Evolutionary conservation across 2,797 vertebrate species (phyloP).

Genomic region (Prunella strophiata): DNA sequence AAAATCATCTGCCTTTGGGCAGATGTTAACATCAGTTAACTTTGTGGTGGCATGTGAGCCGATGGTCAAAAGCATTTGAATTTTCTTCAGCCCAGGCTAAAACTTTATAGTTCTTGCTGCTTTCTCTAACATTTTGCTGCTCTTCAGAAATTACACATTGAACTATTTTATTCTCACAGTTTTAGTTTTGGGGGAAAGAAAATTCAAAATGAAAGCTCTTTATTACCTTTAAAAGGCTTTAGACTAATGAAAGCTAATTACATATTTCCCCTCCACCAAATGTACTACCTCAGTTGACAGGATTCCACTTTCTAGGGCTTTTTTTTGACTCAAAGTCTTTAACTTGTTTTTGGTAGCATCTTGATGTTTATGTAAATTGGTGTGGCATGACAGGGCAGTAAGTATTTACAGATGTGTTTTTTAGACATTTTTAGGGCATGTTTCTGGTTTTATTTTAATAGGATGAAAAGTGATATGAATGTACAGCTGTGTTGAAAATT

Average conservation of each 20-base stretch:
- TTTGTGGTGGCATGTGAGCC: neutral
- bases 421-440: slow-evolving; percentile 68
- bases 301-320: slow-evolving; percentile 73
- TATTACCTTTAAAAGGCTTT: slow-evolving; percentile 40
- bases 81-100: slow-evolving; percentile 37
- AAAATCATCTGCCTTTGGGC: neutral
- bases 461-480: slow-evolving; percentile 68
- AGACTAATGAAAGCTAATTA: slow-evolving; percentile 22
- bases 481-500: slow-evolving; percentile 65
- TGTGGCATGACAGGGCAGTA: slow-evolving; percentile 64
- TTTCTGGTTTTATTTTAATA: slow-evolving; percentile 70
- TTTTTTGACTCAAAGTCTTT: slow-evolving; percentile 69
- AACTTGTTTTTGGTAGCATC: slow-evolving; percentile 69
- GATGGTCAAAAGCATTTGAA: neutral
- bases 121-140: slow-evolving; percentile 55
- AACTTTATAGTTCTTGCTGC: slow-evolving; percentile 41
- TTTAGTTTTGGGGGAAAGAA: slow-evolving; percentile 26
- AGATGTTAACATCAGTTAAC: neutral
- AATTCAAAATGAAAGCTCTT: slow-evolving; percentile 1
- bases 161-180: slow-evolving; percentile 10
- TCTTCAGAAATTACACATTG: neutral
- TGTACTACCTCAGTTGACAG: slow-evolving; percentile 83
- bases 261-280: neutral
- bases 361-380: slow-evolving; percentile 59
- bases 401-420: slow-evolving; percentile 29